Conservation (phyloP, 2,888 invertebrate species). For the Drosophila neotestacea region DNA sequence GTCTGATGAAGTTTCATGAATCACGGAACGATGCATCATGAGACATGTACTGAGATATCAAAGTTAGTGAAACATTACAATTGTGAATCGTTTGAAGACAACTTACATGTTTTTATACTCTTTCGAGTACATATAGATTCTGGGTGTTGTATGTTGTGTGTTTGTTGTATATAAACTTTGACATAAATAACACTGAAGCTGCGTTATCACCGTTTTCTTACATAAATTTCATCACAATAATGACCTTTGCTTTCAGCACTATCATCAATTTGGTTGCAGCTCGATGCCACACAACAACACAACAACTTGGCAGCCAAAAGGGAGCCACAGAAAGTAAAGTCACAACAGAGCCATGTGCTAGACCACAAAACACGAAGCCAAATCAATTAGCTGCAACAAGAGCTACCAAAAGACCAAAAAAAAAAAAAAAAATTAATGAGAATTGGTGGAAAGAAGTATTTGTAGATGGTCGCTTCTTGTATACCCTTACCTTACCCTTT, state of each 20-base stretch:
- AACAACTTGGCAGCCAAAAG: slow-evolving; percentile 66
- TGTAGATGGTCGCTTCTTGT: not conserved
- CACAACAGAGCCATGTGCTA: slow-evolving; percentile 49
- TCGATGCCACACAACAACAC: slow-evolving; percentile 47
- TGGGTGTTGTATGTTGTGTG: slow-evolving; percentile 10
- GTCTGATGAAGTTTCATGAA: slow-evolving; percentile 4
- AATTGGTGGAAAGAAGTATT: not conserved
- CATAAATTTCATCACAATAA: slow-evolving; percentile 56
- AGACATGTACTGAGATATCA: slow-evolving; percentile 10
- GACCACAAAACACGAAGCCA: slow-evolving; percentile 46
- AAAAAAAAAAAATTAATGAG: not conserved
- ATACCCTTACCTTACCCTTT: slow-evolving; percentile 19
- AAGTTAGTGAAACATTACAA: not conserved
- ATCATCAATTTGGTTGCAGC: slow-evolving; percentile 53
- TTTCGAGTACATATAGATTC: slow-evolving; percentile 6
- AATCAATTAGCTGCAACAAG: slow-evolving; percentile 61
- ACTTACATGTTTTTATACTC: slow-evolving; percentile 8
- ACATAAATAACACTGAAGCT: slow-evolving; percentile 54
- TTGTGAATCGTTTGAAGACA: not conserved
- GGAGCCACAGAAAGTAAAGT: slow-evolving; percentile 53
- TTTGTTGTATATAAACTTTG: slow-evolving; percentile 38
- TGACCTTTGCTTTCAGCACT: slow-evolving; percentile 65
- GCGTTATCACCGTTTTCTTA: slow-evolving; percentile 25
- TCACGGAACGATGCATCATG: slow-evolving; percentile 5
- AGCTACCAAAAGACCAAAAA: slow-evolving; percentile 10